phyloP scores from a whole-genome alignment of 2,797 vertebrate species.

The Choloepus didactylus region DNA sequence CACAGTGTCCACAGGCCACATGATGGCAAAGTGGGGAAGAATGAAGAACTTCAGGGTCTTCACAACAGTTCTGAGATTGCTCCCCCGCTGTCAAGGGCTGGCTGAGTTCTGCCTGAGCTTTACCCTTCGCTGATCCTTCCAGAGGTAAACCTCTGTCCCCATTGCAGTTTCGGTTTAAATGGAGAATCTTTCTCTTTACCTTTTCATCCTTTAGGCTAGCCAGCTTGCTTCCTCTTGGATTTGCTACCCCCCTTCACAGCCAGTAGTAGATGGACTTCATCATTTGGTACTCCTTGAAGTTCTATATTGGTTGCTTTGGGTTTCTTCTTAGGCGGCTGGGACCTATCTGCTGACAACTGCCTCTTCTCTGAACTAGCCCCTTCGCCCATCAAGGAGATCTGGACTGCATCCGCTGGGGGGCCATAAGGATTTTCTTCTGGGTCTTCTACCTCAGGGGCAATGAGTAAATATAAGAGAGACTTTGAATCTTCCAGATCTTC shows the following conservation, averaged over 20 bases:
- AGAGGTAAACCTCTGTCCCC: slow-evolving; percentile 96
- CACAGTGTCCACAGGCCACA: slow-evolving; percentile 77
- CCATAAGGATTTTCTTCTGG: slow-evolving; percentile 99
- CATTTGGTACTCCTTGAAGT: slow-evolving; percentile 97
- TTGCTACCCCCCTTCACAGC: slow-evolving; percentile 99
- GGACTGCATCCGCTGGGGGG: slow-evolving; percentile 94
- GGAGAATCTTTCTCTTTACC: slow-evolving; percentile 99
- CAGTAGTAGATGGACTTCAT: slow-evolving; percentile 98
- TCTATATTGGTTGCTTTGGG: slow-evolving; percentile 98
- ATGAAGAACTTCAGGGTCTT: slow-evolving; percentile 82
- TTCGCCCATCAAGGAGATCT: slow-evolving; percentile 91
- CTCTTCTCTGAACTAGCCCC: slow-evolving; percentile 92
- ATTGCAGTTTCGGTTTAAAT: slow-evolving; percentile 98
- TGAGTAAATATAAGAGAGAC: slow-evolving; percentile 97
- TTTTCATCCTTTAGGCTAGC: slow-evolving; percentile 99
- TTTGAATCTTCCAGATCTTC: slow-evolving; percentile 98
- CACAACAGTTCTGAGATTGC: slow-evolving; percentile 90
- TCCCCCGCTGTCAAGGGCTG: slow-evolving; percentile 93
- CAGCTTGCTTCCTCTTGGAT: slow-evolving; percentile 99
- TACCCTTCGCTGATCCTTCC: slow-evolving; percentile 97
- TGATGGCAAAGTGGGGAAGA: slow-evolving; percentile 77
- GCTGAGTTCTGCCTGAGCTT: slow-evolving; percentile 94
- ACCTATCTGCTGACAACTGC: slow-evolving; percentile 93
- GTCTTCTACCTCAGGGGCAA: slow-evolving; percentile 98
- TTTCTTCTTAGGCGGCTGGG: slow-evolving; percentile 96